Evolutionary conservation across 2,113 vertebrate species (phyloP).

Genomic region (Machaerirhynchus nigripectus): DNA sequence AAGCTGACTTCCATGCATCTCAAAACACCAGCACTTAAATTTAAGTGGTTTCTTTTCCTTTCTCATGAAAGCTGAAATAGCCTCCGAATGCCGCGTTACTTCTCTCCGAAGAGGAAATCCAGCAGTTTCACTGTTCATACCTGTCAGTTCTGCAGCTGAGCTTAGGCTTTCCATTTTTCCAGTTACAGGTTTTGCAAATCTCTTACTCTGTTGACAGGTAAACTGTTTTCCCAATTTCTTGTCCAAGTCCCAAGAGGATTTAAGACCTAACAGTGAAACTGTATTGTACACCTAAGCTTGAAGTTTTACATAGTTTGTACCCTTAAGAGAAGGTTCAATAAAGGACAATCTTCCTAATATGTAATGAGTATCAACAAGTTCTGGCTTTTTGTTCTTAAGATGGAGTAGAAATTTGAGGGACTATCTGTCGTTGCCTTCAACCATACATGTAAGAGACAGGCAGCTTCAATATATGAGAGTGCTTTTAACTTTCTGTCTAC

Average conservation of each 20-base stretch:
- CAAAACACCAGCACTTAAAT: background rate
- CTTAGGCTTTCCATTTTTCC: background rate
- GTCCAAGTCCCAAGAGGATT: background rate
- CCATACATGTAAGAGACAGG: background rate
- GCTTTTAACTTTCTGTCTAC: background rate
- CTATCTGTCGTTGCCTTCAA: background rate
- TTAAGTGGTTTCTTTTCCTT: background rate
- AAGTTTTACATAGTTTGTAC: background rate
- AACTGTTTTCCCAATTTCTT: background rate
- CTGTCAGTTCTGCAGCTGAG: background rate
- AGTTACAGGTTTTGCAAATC: background rate
- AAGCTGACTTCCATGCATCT: background rate
- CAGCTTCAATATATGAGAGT: background rate
- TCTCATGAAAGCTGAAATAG: background rate
- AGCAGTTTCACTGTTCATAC: background rate
- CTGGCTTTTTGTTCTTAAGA: background rate
- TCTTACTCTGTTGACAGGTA: background rate
- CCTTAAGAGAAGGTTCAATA: background rate
- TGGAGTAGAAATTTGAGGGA: background rate
- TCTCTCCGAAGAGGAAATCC: background rate
- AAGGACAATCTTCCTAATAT: background rate
- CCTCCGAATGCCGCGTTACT: accelerated
- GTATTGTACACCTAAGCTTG: background rate
- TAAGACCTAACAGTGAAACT: background rate
- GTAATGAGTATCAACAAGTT: background rate